These are phyloP conservation scores for Eremobia ochroleuca DNA, from an alignment of 2,888 invertebrate species.

Conservation along the genomic window DNA sequence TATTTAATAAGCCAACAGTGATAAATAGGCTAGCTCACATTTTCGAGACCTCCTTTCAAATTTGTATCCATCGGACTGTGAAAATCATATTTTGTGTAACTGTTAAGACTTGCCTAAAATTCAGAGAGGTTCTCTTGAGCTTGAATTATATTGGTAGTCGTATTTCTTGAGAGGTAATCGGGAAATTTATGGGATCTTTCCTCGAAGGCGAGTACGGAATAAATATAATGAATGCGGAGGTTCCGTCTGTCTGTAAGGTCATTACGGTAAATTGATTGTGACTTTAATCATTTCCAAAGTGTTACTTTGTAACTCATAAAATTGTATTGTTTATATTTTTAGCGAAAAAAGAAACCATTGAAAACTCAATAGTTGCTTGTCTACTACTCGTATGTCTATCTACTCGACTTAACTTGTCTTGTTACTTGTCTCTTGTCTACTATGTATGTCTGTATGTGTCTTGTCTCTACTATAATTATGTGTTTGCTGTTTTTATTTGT, in stretches of 20 bases:
- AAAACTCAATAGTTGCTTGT: too few species aligned
- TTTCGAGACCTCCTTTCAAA: conserved; percentile 67
- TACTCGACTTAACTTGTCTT: too few species aligned
- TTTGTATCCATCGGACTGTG: conserved; percentile 70
- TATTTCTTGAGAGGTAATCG: conserved; percentile 65
- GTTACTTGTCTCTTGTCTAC: too few species aligned
- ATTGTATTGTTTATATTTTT: neutral
- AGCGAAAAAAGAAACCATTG: neutral
- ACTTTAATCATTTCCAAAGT: conserved; percentile 9
- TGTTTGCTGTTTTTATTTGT: neutral
- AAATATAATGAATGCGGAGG: conserved; percentile 45
- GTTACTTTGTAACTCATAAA: neutral
- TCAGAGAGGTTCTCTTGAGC: conserved; percentile 54
- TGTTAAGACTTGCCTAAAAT: conserved; percentile 58
- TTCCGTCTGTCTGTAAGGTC: conserved; percentile 23
- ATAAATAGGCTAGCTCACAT: conserved; percentile 65
- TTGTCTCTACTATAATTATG: too few species aligned
- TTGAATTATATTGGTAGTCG: conserved; percentile 60
- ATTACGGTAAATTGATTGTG: conserved; percentile 11
- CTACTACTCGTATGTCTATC: too few species aligned
- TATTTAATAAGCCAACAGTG: conserved; percentile 67
- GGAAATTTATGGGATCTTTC: conserved; percentile 61
- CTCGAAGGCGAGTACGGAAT: conserved; percentile 40
- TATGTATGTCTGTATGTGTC: too few species aligned
- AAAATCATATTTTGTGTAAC: conserved; percentile 70